phyloP scores from a whole-genome alignment of 2,797 vertebrate species.

The Pelodytes ibericus region DNA sequence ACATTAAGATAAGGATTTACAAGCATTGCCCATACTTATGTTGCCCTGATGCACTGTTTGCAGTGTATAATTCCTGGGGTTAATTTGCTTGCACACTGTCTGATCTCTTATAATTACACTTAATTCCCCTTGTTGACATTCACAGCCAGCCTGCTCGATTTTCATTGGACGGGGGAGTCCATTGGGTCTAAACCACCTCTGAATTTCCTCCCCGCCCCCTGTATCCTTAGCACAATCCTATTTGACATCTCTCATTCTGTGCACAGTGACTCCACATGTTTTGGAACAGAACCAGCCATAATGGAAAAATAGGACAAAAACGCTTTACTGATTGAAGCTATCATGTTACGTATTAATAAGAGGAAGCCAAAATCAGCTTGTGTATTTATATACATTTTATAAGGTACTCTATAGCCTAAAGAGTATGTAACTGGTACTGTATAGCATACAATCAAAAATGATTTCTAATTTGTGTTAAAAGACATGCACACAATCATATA shows the following conservation, averaged over 20 bases:
- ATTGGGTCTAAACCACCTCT: not conserved
- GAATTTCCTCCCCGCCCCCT: not conserved
- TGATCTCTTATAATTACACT: constrained; percentile 40
- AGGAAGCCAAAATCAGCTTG: too few relatives aligned
- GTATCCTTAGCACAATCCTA: constrained; percentile 2
- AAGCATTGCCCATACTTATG: constrained; percentile 2
- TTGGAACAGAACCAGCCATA: constrained; percentile 20
- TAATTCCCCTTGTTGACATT: constrained; percentile 33
- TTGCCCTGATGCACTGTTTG: constrained; percentile 24
- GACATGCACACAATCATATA: too few relatives aligned
- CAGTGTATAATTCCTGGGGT: constrained; percentile 23
- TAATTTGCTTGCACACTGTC: constrained; percentile 39
- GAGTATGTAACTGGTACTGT: too few relatives aligned
- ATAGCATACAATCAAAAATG: too few relatives aligned
- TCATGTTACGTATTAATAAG: constrained; percentile 18
- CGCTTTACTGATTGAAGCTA: not conserved
- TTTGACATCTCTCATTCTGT: constrained; percentile 13
- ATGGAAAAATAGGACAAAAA: constrained; percentile 11
- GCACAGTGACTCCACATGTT: not conserved
- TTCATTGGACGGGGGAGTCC: constrained; percentile 5
- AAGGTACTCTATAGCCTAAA: too few relatives aligned
- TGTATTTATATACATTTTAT: too few relatives aligned
- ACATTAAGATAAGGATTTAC: constrained; percentile 39
- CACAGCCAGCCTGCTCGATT: not conserved
- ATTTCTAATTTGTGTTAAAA: too few relatives aligned